Evolutionary conservation across 2,888 invertebrate species (phyloP), one percentile per base, ranked within the genome.

Genomic region (Drosophila melanosoma): DNA sequence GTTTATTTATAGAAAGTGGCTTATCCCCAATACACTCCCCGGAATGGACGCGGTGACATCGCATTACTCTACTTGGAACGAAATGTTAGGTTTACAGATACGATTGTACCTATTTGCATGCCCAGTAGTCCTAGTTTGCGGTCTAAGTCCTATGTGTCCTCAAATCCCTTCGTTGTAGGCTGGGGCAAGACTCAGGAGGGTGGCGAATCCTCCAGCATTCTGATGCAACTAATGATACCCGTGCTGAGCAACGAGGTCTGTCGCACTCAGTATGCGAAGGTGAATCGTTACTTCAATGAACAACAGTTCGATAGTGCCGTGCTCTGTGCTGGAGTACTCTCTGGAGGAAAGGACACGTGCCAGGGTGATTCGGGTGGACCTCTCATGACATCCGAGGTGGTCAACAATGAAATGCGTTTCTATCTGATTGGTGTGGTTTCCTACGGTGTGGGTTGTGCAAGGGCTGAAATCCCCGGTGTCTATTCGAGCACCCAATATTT

Each of bases 21-120:
- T 5, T 90, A 93, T 87, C 82, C 92, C 0, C 38, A 83, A 1
- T 93, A 93, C 40, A 89, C 85, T 57, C 52, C 66, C 2, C 67
- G 70, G 0, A 92, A 94, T 29, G 96, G 94, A 82, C 95, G 95
- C 53, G 96, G 96, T 83, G 98, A 98, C 91, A 96, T 98, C 68
- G 98, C 96, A 0, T 91, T 98, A 1, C 91, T 98, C 0, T 94
- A 94, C 68, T 92, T 97, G 58, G 93, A 94, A 4, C 87, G 92
- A 0, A 94, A 95, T 1, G 95, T 95, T 0, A 81, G 93, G 2
- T 95, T 95, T 69, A 94, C 95, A 8, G 72, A 92, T 17, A 89
- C 94, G 32, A 95, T 97, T 59, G 93, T 93, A 75, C 97, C 97
- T 0, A 95, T 97, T 76, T 98, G 98, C 91, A 93, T 98, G 60